Evolutionary conservation across 1,140 invertebrate species (phyloP).

Genomic region (Teleopsis dalmanni): DNA sequence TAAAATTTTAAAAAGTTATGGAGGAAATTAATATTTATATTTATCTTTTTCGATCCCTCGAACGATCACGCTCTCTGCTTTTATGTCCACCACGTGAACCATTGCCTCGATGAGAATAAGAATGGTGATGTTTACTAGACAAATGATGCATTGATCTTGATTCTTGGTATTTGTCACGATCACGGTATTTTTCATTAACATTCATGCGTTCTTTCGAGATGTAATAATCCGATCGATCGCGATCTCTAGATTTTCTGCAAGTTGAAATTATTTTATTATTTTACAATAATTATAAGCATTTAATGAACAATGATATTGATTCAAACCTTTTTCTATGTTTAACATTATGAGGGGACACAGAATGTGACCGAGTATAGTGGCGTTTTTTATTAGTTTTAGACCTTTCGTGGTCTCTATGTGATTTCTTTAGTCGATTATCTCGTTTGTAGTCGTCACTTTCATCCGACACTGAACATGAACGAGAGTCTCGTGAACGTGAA

Average conservation of each 20-base stretch:
- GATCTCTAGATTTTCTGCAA: slow-evolving; percentile 16
- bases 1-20: not conserved
- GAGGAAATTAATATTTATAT: not conserved
- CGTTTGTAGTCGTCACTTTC: slow-evolving; percentile 21
- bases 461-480: slow-evolving; percentile 18
- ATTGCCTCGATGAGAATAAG: slow-evolving; percentile 17
- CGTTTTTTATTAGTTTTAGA: slow-evolving; percentile 41
- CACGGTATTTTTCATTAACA: slow-evolving; percentile 31
- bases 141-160: slow-evolving; percentile 14
- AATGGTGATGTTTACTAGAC: slow-evolving; percentile 21
- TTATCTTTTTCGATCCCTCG: slow-evolving; percentile 38
- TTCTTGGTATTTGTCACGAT: slow-evolving; percentile 29
- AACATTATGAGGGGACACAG: slow-evolving; percentile 35
- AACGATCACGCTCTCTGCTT: slow-evolving; percentile 31
- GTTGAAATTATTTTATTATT: not conserved
- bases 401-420: slow-evolving; percentile 21
- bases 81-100: slow-evolving; percentile 27
- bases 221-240: slow-evolving; percentile 37
- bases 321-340: slow-evolving; percentile 39
- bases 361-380: slow-evolving; percentile 37
- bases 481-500: slow-evolving; percentile 44
- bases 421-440: slow-evolving; percentile 34
- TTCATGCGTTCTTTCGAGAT: slow-evolving; percentile 27
- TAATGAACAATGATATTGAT: not conserved
- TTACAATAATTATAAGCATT: not conserved